Base-by-base conservation (phyloP, 2,888 invertebrate genomes). In the Rhaphigaster nebulosa region DNA sequence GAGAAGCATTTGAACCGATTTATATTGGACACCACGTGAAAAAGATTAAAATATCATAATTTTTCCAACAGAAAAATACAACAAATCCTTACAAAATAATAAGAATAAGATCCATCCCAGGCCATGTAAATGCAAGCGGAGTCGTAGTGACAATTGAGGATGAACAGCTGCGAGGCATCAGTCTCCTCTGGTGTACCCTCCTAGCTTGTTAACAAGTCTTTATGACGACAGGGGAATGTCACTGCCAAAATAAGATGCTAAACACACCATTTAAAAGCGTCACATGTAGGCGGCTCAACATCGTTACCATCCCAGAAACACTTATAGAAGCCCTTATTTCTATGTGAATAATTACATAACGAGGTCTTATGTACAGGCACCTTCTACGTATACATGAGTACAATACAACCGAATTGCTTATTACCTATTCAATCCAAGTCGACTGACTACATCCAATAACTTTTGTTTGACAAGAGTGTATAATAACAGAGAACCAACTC, bases 281-380 rank as follows among this genome's bases (percentile, higher is more conserved):
- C 70, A 34, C 70, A 76, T 23, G 70, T 76, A 38, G 70, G 70
- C 70, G 38, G 34, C 23, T 20, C 34, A 10, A 38, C 70, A 76
- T 38, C 6, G 65, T 65, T 65, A 65, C 29, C 34, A 34, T 4
- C 29, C 5, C 18, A 34, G 29, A 15, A 65, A 65, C 65, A 65
- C 38, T 76, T 23, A 38, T 38, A 76, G 38, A 76, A 34, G 34
- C 20, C 70, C 70, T 76, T 76, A 38, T 76, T 76, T 34, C 18
- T 76, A 20, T 38, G 29, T 76, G 70, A 76, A 76, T 76, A 76
- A 76, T 76, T 76, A 76, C 38, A 76, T 38, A 76, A 76, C 70
- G 70, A 76, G 70, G 38, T 4, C 18, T 76, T 76, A 38, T 76
- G 70, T 76, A 76, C 20, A 76, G 38, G 5, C 34, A 38, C 70